Percentiles rank a stretch among this genome's conserved stretches.
phyloP scores from a whole-genome alignment of 2,113 vertebrate genomes.

The Hypocryptadius cinnamomeus region DNA sequence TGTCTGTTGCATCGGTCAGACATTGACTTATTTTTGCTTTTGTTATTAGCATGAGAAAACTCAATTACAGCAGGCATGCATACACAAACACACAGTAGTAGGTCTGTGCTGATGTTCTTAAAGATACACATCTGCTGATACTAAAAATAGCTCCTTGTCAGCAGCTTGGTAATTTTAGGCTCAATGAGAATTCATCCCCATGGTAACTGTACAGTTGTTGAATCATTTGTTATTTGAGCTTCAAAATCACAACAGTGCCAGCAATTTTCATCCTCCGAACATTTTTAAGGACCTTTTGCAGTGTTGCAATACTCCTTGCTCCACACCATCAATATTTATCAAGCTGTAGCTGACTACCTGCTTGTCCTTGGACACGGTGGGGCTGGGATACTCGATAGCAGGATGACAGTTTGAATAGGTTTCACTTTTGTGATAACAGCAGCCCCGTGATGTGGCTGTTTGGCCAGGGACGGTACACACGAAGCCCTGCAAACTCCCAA shows the following conservation, averaged over 20 bases:
- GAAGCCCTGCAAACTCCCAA: neutral
- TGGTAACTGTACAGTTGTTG: constrained; percentile 69
- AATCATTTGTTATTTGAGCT: constrained; percentile 67
- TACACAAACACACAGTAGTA: constrained; percentile 47
- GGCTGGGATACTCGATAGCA: neutral
- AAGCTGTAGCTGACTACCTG: neutral
- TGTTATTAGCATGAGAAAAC: constrained; percentile 11
- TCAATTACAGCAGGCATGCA: constrained; percentile 9
- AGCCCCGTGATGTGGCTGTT: neutral
- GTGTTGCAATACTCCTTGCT: neutral
- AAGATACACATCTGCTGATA: constrained; percentile 64
- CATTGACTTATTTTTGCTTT: neutral
- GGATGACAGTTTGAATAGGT: neutral
- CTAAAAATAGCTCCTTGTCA: constrained; percentile 68
- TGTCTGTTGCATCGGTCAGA: neutral
- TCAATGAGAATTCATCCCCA: constrained; percentile 67
- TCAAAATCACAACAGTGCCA: constrained; percentile 35
- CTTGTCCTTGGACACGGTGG: neutral
- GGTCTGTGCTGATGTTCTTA: constrained; percentile 55
- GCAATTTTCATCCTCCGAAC: constrained; percentile 31
- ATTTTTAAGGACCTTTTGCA: constrained; percentile 28
- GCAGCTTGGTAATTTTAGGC: constrained; percentile 66
- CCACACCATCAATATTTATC: constrained; percentile 1
- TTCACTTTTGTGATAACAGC: neutral
- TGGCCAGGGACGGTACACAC: neutral